A percentile compares a stretch with the other conserved stretches of the same genome.
Evolutionary conservation across 1,140 invertebrate species (phyloP).

Genomic region (Brachionus angularis): DNA sequence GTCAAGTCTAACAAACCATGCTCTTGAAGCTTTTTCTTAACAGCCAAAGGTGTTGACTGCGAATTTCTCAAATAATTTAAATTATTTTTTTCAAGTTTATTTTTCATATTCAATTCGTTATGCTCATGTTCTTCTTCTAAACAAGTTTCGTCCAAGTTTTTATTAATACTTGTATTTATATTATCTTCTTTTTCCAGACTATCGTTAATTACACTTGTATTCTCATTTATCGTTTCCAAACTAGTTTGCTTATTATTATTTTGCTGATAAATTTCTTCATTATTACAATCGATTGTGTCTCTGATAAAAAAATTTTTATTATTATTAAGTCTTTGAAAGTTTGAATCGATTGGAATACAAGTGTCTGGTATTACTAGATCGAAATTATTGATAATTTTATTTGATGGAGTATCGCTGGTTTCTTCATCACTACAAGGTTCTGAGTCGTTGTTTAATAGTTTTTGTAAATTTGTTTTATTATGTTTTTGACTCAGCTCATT

Average conservation of each 20-base stretch:
- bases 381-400: not conserved
- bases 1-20: slow-evolving; percentile 32
- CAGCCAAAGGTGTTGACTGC: slow-evolving; percentile 22
- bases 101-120: not conserved
- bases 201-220: slow-evolving; percentile 26
- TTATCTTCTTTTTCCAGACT: slow-evolving; percentile 7
- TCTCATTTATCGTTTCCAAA: slow-evolving; percentile 13
- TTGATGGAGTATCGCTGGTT: not conserved
- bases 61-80: not conserved
- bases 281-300: slow-evolving; percentile 21
- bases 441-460: not conserved
- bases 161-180: too few species aligned
- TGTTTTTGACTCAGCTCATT: not conserved
- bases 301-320: not conserved
- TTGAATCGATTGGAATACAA: not conserved
- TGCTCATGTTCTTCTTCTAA: not conserved
- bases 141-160: slow-evolving; percentile 7
- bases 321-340: not conserved
- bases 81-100: not conserved
- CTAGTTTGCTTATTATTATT: not conserved
- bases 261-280: not conserved
- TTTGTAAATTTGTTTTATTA: not conserved
- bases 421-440: slow-evolving; percentile 25
- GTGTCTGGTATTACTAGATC: slow-evolving; percentile 10
- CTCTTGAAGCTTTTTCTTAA: slow-evolving; percentile 28